Evolutionary conservation across 2,797 vertebrate species (phyloP).

Genomic region (Myotis findleyi): DNA sequence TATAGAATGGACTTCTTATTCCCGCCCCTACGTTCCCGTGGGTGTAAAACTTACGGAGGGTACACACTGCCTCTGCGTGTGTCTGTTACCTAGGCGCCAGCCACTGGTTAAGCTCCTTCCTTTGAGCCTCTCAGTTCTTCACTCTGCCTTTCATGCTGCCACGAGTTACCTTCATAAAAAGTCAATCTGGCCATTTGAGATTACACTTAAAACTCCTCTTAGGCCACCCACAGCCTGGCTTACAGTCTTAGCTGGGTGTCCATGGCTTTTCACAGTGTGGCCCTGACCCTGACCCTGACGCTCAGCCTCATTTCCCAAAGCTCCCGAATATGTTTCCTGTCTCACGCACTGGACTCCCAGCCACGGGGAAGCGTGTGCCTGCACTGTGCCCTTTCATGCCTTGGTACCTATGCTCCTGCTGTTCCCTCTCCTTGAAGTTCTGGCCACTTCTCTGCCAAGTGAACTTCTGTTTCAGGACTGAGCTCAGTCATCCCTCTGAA

Average conservation of each 20-base stretch:
- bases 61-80: neutral
- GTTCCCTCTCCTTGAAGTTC: neutral
- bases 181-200: neutral
- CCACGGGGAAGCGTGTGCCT: neutral
- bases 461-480: slow-evolving; percentile 7
- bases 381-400: neutral
- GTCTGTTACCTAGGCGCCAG: neutral
- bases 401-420: neutral
- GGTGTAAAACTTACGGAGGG: neutral
- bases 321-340: neutral
- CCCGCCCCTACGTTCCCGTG: neutral
- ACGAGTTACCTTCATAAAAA: neutral
- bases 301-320: neutral
- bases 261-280: neutral
- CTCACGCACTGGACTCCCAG: neutral
- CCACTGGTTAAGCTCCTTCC: neutral
- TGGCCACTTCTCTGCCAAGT: neutral
- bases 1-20: neutral
- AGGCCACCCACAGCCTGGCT: neutral
- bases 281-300: neutral
- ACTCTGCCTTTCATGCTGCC: neutral
- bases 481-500: neutral
- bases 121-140: neutral
- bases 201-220: slow-evolving; percentile 4
- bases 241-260: neutral